These are phyloP conservation scores for Mirounga angustirostris DNA, from an alignment of 2,113 vertebrate species.

Conservation along the genomic window DNA sequence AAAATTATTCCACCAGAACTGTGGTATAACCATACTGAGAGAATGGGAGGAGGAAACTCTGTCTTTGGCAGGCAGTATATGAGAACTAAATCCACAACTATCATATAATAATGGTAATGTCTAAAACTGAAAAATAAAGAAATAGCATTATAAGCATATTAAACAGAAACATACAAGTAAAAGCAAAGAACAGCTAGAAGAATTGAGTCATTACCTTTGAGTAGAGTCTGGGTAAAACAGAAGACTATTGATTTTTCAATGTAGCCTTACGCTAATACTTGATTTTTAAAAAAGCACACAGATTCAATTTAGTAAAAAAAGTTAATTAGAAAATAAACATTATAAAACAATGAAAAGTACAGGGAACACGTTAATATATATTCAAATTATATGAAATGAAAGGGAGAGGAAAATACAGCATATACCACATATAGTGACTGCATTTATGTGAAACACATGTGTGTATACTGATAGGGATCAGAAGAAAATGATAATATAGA, in stretches of 20 bases:
- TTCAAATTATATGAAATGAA: neutral
- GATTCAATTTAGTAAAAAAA: neutral
- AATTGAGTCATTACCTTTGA: neutral
- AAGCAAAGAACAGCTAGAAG: neutral
- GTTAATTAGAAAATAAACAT: neutral
- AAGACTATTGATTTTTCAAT: neutral
- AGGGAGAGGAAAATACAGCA: neutral
- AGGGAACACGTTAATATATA: neutral
- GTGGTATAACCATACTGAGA: neutral
- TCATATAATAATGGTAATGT: neutral
- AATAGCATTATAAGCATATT: neutral
- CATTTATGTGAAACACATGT: neutral
- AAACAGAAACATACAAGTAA: neutral
- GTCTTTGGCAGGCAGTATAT: neutral
- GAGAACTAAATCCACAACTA: neutral
- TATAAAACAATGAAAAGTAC: neutral
- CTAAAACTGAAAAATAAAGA: neutral
- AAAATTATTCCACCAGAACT: neutral
- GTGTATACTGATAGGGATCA: neutral
- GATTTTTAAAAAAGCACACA: neutral
- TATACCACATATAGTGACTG: neutral
- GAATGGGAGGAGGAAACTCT: neutral
- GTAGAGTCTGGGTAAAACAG: neutral
- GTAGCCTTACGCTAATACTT: neutral
- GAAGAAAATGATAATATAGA: neutral